A percentile compares a stretch with the other conserved stretches of the same genome.
Evolutionary conservation across 1,140 invertebrate genomes (phyloP).

Genomic region (Ceratosolen fusciceps): DNA sequence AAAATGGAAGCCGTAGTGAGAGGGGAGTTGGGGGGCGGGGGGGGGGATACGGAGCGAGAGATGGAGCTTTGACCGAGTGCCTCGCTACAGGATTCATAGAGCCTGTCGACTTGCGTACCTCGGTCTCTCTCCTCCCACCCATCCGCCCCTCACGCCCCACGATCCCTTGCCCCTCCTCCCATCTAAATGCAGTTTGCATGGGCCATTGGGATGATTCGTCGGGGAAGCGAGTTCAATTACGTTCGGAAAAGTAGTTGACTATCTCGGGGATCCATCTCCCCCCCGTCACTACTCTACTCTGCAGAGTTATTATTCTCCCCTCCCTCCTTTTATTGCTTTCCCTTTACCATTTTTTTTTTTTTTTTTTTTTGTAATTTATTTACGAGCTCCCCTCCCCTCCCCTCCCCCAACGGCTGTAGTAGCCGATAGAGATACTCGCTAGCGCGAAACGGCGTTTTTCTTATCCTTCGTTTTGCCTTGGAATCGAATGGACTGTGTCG

Average conservation of each 20-base stretch:
- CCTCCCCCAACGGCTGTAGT: too few relatives aligned
- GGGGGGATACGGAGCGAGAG: too few relatives aligned
- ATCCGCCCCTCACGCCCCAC: too few relatives aligned
- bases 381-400: not conserved
- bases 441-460: not conserved
- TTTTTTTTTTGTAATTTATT: not conserved
- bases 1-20: too few relatives aligned
- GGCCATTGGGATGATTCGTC: not conserved
- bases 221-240: constrained; percentile 40
- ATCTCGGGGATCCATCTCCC: not conserved
- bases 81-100: not conserved
- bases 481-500: not conserved
- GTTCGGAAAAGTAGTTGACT: constrained; percentile 3
- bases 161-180: too few relatives aligned
- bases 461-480: not conserved
- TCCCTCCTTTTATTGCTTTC: not conserved
- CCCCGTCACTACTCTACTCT: not conserved
- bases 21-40: too few relatives aligned
- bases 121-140: not conserved
- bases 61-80: not conserved
- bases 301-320: not conserved
- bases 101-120: not conserved
- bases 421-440: not conserved
- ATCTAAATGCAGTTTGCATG: constrained; percentile 41
- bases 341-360: not conserved